phyloP scores from a whole-genome alignment of 2,888 invertebrate species.

The Ophion ellenae region DNA sequence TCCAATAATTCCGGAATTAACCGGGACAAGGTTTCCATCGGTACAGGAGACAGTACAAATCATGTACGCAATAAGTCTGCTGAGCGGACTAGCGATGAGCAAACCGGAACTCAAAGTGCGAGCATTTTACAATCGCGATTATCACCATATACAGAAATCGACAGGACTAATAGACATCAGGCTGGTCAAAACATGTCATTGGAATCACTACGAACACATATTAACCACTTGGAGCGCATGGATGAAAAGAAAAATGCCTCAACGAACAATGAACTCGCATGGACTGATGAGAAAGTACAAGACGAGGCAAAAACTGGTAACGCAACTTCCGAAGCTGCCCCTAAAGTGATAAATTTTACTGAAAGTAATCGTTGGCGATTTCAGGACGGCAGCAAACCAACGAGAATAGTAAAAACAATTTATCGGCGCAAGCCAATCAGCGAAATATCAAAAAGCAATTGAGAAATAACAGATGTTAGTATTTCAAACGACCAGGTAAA shows the following conservation, averaged over 20 bases:
- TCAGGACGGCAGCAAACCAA: constrained; percentile 41
- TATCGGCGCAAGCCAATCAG: constrained; percentile 52
- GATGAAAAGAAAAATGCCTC: constrained; percentile 3
- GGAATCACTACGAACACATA: not conserved
- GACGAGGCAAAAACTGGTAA: constrained; percentile 2
- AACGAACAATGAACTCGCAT: not conserved
- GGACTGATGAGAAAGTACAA: not conserved
- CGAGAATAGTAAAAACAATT: constrained; percentile 51
- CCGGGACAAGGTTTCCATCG: constrained; percentile 52
- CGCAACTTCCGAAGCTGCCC: constrained; percentile 6
- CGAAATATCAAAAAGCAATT: not conserved
- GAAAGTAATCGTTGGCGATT: constrained; percentile 50
- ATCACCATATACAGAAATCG: constrained; percentile 42
- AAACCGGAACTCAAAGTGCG: constrained; percentile 4
- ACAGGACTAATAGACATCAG: constrained; percentile 33
- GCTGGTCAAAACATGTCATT: not conserved
- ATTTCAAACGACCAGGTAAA: not conserved
- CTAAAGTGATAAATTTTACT: constrained; percentile 41
- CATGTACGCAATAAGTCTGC: constrained; percentile 42
- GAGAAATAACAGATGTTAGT: not conserved
- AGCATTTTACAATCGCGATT: not conserved
- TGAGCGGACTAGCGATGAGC: constrained; percentile 30
- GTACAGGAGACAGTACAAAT: constrained; percentile 43
- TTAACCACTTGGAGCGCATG: not conserved
- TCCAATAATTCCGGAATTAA: constrained; percentile 26